Conservation (phyloP, 2,888 invertebrate species). For the Anagyrus pseudococci region DNA sequence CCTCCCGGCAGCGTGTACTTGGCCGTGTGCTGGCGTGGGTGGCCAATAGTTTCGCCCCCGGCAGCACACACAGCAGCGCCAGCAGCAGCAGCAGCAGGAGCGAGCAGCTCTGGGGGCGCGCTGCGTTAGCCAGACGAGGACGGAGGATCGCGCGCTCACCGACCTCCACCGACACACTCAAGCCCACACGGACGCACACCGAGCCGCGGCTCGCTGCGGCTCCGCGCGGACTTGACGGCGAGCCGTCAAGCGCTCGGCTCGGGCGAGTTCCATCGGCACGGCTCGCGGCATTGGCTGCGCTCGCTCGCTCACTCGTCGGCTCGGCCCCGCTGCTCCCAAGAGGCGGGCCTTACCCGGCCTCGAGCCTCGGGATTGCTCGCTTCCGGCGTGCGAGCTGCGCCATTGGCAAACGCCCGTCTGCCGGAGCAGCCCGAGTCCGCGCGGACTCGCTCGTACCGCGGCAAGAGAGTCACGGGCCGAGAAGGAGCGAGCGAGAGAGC, state of each 20-base stretch:
- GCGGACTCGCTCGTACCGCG: slow-evolving; percentile 27
- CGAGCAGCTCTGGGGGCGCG: too few species aligned
- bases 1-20: slow-evolving; percentile 14
- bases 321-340: slow-evolving; percentile 42
- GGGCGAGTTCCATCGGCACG: not conserved
- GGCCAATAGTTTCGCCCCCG: slow-evolving; percentile 59
- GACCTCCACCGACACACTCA: not conserved
- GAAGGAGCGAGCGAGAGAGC: slow-evolving; percentile 18
- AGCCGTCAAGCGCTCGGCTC: slow-evolving; percentile 20
- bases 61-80: slow-evolving; percentile 14
- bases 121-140: too few species aligned
- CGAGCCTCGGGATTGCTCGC: slow-evolving; percentile 48
- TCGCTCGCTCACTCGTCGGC: slow-evolving; percentile 23
- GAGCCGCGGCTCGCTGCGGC: slow-evolving; percentile 8
- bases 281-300: slow-evolving; percentile 8
- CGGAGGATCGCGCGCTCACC: too few species aligned
- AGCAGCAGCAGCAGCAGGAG: slow-evolving; percentile 21
- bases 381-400: slow-evolving; percentile 22
- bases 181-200: not conserved
- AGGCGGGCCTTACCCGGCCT: too few species aligned
- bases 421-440: slow-evolving; percentile 10
- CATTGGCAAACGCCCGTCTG: slow-evolving; percentile 43
- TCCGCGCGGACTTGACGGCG: slow-evolving; percentile 53
- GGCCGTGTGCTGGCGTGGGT: slow-evolving; percentile 52
- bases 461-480: slow-evolving; percentile 22